Percentiles rank a stretch among this genome's conserved stretches.
These are phyloP conservation scores for Ptilorrhoa leucosticta DNA, from an alignment of 2,113 vertebrate genomes.

Conservation along the genomic window DNA sequence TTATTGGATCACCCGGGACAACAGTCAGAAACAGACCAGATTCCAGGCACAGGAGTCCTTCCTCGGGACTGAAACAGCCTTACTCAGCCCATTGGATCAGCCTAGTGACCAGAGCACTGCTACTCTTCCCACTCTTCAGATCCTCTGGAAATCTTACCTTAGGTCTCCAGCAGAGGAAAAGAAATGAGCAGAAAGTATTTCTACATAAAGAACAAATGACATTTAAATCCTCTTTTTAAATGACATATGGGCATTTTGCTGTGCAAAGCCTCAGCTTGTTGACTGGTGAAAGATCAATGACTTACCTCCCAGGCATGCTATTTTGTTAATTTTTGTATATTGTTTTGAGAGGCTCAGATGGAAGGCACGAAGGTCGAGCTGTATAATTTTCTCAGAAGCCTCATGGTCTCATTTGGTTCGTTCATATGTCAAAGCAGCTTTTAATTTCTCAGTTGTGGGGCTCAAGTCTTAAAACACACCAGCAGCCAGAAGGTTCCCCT, in stretches of 20 bases:
- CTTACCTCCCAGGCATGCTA: neutral
- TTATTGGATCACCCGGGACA: neutral
- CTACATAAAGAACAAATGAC: neutral
- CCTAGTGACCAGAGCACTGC: neutral
- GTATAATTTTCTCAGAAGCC: constrained; percentile 12
- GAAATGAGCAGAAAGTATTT: neutral
- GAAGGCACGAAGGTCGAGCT: neutral
- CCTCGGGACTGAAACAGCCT: neutral
- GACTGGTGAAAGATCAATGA: neutral
- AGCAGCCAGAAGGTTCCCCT: neutral
- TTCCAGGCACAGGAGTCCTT: neutral
- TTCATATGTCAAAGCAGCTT: constrained; percentile 10
- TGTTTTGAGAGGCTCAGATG: neutral
- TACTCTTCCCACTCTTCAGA: neutral
- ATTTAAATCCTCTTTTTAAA: neutral
- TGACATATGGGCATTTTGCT: neutral
- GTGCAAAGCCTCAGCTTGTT: neutral
- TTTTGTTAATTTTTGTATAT: constrained; percentile 27
- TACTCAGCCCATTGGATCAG: neutral
- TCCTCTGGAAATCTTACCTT: neutral
- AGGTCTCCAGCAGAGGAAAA: neutral
- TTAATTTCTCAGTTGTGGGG: constrained; percentile 35
- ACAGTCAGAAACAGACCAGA: neutral
- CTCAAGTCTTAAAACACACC: neutral
- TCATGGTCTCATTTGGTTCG: constrained; percentile 13